A percentile compares a stretch with the other conserved stretches of the same genome.
These are phyloP conservation scores for Glaucomys volans DNA, from an alignment of 2,113 vertebrate species.

Conservation along the genomic window DNA sequence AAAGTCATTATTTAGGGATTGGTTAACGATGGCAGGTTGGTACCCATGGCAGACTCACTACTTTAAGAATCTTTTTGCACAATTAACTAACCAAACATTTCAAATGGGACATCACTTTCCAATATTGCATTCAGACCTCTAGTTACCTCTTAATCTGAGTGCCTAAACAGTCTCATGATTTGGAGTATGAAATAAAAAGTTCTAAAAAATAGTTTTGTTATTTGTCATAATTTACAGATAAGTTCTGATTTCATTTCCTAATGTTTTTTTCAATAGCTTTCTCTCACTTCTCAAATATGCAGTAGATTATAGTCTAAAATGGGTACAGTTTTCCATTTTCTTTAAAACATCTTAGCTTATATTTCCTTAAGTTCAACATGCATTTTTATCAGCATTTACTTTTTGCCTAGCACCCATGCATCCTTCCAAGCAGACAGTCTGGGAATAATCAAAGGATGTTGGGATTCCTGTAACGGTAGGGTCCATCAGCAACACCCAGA, in stretches of 20 bases:
- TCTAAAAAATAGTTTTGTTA: not conserved
- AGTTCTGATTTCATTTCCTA: slow-evolving; percentile 24
- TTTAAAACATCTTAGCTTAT: not conserved
- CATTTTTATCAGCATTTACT: not conserved
- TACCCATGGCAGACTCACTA: not conserved
- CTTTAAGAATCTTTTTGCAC: not conserved
- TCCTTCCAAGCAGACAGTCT: not conserved
- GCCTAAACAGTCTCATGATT: not conserved
- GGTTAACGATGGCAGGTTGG: not conserved
- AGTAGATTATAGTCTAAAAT: not conserved
- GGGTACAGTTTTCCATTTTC: not conserved
- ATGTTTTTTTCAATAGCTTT: not conserved
- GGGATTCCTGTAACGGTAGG: not conserved
- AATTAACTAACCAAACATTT: not conserved
- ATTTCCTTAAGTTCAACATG: not conserved
- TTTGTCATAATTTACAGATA: not conserved
- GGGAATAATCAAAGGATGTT: not conserved
- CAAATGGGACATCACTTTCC: not conserved
- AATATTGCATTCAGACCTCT: not conserved
- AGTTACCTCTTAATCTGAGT: not conserved
- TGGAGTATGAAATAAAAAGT: slow-evolving; percentile 17
- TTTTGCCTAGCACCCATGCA: not conserved
- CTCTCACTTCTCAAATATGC: not conserved
- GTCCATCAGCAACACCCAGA: not conserved
- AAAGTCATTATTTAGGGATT: not conserved